Percentiles rank a stretch among this genome's conserved stretches.
Evolutionary conservation across 2,888 invertebrate genomes (phyloP).

Genomic region (Troides helena): DNA sequence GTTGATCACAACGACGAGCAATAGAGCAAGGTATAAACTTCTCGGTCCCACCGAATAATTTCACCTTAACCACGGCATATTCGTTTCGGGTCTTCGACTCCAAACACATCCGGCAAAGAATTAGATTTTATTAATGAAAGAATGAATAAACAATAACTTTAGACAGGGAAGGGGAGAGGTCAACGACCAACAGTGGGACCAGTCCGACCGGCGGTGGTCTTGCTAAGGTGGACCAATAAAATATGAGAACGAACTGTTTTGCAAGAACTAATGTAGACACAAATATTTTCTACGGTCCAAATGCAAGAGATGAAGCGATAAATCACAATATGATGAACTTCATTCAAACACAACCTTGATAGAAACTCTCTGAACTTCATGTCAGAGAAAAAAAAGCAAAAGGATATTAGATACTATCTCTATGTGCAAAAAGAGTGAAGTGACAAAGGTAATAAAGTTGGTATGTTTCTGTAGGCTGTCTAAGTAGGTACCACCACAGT

Average conservation of each 20-base stretch:
- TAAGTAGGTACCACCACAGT: too few species aligned
- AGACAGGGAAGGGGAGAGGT: slow-evolving; percentile 48
- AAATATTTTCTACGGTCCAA: slow-evolving; percentile 4
- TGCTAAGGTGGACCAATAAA: slow-evolving; percentile 59
- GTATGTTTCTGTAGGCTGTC: too few species aligned
- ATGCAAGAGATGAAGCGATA: background rate
- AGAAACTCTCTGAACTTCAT: too few species aligned
- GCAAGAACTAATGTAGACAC: slow-evolving; percentile 39
- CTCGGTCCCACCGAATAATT: slow-evolving; percentile 7
- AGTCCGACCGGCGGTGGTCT: slow-evolving; percentile 51
- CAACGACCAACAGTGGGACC: slow-evolving; percentile 52
- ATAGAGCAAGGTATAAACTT: too few species aligned
- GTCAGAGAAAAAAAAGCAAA: too few species aligned
- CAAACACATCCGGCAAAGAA: slow-evolving; percentile 36
- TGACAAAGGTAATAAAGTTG: too few species aligned
- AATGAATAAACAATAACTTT: slow-evolving; percentile 43
- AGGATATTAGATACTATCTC: too few species aligned
- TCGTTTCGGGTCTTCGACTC: slow-evolving; percentile 29
- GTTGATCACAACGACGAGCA: too few species aligned
- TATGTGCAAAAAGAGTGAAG: too few species aligned
- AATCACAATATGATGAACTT: too few species aligned
- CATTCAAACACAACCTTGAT: too few species aligned
- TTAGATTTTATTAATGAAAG: slow-evolving; percentile 42
- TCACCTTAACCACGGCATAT: slow-evolving; percentile 9
- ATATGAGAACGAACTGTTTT: slow-evolving; percentile 55